These are phyloP conservation scores for Ranitomeya variabilis DNA, from an alignment of 2,113 vertebrate species.

Conservation along the genomic window DNA sequence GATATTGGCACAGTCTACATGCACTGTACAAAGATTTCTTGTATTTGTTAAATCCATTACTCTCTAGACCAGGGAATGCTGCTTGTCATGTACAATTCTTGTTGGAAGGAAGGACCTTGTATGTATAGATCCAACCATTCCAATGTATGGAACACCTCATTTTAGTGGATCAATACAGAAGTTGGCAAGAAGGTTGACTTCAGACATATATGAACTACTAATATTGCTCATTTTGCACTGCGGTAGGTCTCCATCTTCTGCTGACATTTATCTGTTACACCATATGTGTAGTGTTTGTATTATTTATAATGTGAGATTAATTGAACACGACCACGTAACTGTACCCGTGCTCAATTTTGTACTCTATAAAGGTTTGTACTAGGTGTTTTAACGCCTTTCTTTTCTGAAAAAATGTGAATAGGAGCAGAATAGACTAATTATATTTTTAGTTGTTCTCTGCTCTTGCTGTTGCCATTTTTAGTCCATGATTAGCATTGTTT, in stretches of 20 bases:
- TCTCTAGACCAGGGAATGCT: not conserved
- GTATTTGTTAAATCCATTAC: constrained; percentile 3
- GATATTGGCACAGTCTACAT: not conserved
- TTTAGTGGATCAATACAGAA: not conserved
- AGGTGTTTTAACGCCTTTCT: not conserved
- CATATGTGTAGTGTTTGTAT: not conserved
- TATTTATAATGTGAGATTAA: constrained; percentile 3
- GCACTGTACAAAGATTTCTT: constrained; percentile 34
- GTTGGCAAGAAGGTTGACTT: not conserved
- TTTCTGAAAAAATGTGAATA: constrained; percentile 1
- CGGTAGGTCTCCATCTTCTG: constrained; percentile 9
- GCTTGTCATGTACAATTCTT: not conserved
- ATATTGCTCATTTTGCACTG: constrained; percentile 51
- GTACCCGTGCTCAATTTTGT: not conserved
- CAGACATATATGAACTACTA: not conserved
- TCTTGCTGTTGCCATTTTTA: not conserved
- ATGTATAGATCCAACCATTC: not conserved
- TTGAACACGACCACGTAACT: not conserved
- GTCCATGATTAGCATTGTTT: not conserved
- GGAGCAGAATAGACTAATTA: not conserved
- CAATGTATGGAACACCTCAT: not conserved
- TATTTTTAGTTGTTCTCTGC: not conserved
- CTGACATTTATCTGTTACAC: constrained; percentile 26
- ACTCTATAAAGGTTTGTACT: constrained; percentile 32
- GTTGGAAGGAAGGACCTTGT: not conserved